Base-by-base conservation (phyloP, 2,888 invertebrate genomes). In the Drosophila demipolita region DNA sequence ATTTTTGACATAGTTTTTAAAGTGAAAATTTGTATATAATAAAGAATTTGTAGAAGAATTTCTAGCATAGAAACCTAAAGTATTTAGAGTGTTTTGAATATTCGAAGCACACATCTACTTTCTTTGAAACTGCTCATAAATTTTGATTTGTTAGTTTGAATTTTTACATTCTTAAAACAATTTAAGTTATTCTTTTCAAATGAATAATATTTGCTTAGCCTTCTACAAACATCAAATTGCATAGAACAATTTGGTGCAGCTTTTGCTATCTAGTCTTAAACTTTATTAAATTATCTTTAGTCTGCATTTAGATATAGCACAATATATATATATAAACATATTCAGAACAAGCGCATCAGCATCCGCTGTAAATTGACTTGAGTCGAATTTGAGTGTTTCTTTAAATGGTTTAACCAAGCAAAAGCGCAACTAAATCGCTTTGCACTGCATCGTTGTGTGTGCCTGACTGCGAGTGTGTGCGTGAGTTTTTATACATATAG, bases 351-450 rank as follows among this genome's bases (percentile, higher is more conserved):
- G 49, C 32, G 38, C 6, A 11, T 49, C 26, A n/a, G 12, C 20
- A 20, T 33, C 32, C 45, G 5, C 40, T 50, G 64, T 49, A 49
- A 55, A 67, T 65, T 65, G n/a, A 55, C 36, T 55, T 8, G n/a
- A 40, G n/a, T 29, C 29, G 29, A 29, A 55, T 38, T 55, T 38
- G n/a, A 55, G 17, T 35, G 33, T 15, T 23, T 33, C 33, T 15
- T 23, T 45, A 45, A 53, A 50, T 23, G 23, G 45, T 23, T 45
- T 45, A 55, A 36, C 36, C 26, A 29, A 60, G 36, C 23, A 61
- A 45, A 62, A n/a, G 40, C n/a, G 53, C 42, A 35, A 20, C 29
- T 8, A 33, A 60, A 52, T 29, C 29, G 35, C 20, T 20, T 20
- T 42, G n/a, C 42, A 11, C 23, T 8, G 35, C 38, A 8, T 23